Base-by-base conservation (phyloP, 2,113 vertebrate species). In the Bubalus kerabau region DNA sequence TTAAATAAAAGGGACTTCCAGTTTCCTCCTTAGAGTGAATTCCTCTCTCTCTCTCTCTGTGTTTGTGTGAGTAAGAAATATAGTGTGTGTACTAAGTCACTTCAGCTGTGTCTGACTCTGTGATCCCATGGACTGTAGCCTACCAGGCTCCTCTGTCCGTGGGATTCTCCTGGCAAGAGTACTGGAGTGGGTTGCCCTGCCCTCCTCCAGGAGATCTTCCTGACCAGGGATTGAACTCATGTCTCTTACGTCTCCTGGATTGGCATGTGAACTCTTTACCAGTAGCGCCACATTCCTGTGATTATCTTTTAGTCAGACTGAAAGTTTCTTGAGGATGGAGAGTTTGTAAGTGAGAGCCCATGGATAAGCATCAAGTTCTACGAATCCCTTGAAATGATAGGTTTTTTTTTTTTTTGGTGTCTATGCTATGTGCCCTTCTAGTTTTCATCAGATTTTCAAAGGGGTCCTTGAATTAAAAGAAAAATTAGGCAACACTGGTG, bases 391-490 rank as follows among this genome's bases (percentile, higher is more conserved):
- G 52, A 85, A 91, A 91, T 59, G 24, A 43, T 11, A 24, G 81
- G 0, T 32, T 80, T 16, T 50, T 19, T 10, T 80, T 50, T 1
- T 3, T 19, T 57, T 74, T 3, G 10, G 17, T 59, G 10, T 30
- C 1, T 50, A 46, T 28, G 24, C 24, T 46, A 46, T 48, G 54
- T 19, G 0, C 2, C 36, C 46, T 78, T 83, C 30, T 87, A 83
- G 12, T 78, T 90, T 91, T 93, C 36, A 80, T 32, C 26, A 90
- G 56, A 83, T 97, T 93, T 96, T 56, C 64, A 62, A 93, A 87
- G 3, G n/a, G 12, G 2, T n/a, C 19, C 11, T 95, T 93, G 56
- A 54, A 24, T n/a, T 67, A 6, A 82, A 92, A 57, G 87, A 50
- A 56, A 74, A 78, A 67, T 13, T 76, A 21, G 43, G 32, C 67